Evolutionary conservation across 2,113 vertebrate species (phyloP), one percentile per base, ranked within the genome.

Genomic region (Casuarius casuarius): DNA sequence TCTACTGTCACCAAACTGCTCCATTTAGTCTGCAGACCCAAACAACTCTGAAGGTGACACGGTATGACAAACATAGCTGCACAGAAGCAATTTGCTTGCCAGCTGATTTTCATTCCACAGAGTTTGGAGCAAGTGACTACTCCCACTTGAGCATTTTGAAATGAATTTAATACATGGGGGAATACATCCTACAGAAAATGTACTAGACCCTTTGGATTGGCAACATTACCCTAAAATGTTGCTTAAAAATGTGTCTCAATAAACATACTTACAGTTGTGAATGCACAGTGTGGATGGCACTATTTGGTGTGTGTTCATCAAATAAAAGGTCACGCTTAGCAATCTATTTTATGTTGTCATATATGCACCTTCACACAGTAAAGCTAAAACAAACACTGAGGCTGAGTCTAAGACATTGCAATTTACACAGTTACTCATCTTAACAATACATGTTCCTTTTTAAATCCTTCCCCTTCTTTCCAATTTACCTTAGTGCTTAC

Each of bases 41-140:
- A 87, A 92, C 63, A 74, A 0, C 58, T 92, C 92, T 85, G 93
- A 96, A 96, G 96, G 92, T 90, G 96, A 97, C 91, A 89, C 67
- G 95, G 92, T 96, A 77, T 92, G 95, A 63, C 35, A 84, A 92
- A 89, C 90, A 90, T 19, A 90, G 90, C 68, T 77, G 76, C 70
- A 68, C 31, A 92, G 52, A 94, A 93, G 70, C 54, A 71, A 77
- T 79, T 89, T 1, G 0, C 77, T 81, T 87, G 42, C 31, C 70
- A 94, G 93, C 83, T 96, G 89, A 51, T 94, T 90, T 96, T 91
- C 81, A 86, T 95, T 94, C 88, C 51, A 29, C 35, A 91, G 78
- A 94, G 62, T 44, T 92, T 84, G 84, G 46, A 90, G 84, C 54
- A 85, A 94, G 51, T 78, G 62, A 96, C 40, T 89, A 71, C 84